Conservation (phyloP, 2,888 invertebrate genomes). For the Girardia tigrina region DNA sequence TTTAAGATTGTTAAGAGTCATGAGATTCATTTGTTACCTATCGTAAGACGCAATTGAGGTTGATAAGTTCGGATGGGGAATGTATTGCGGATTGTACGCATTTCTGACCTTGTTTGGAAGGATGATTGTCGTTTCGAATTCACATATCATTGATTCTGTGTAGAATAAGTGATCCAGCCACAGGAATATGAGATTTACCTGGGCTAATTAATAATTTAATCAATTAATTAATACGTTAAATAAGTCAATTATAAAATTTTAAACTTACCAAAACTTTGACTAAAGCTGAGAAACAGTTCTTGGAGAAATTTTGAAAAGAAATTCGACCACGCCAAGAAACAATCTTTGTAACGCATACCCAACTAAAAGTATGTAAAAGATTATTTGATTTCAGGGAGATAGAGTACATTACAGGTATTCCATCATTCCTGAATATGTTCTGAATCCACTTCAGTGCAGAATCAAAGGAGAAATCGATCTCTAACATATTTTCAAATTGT, state of each 20-base stretch:
- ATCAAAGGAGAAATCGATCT: background rate
- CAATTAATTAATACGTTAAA: background rate
- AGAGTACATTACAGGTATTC: background rate
- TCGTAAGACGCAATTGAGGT: too few relatives aligned
- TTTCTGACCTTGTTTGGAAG: too few relatives aligned
- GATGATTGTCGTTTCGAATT: background rate
- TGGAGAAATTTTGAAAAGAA: background rate
- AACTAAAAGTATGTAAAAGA: background rate
- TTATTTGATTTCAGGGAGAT: background rate
- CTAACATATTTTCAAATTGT: background rate
- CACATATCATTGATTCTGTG: background rate
- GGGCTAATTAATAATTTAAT: background rate
- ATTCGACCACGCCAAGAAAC: background rate
- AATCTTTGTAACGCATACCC: background rate
- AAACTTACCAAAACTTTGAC: background rate
- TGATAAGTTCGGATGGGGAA: too few relatives aligned
- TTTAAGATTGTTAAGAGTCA: too few relatives aligned
- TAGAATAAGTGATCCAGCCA: background rate
- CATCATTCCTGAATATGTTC: background rate
- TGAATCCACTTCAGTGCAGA: background rate
- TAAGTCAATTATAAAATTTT: background rate
- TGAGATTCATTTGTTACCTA: too few relatives aligned
- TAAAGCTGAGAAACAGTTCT: background rate
- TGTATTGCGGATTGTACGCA: too few relatives aligned
- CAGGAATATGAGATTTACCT: background rate